Evolutionary conservation across 2,113 vertebrate species (phyloP), one percentile per base, ranked within the genome.

Genomic region (Sceloporus tristichus): DNA sequence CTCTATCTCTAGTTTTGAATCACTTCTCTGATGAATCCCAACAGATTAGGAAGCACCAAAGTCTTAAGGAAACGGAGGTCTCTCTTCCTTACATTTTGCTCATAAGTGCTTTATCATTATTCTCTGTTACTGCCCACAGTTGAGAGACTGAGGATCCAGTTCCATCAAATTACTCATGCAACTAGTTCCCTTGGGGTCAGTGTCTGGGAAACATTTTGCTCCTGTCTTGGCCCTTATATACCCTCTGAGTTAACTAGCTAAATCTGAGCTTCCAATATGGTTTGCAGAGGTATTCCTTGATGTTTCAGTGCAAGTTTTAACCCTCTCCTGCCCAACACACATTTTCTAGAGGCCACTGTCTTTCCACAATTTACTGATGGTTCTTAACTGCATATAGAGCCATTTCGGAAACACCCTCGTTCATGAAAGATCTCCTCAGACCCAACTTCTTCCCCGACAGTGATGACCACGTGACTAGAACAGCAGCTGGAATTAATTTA

Each of bases 401-500:
- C 54, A 59, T 79, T 83, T 66, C 27, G 90, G 78, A 88, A 89
- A 75, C 9, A 40, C 6, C n/a, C 25, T 4, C 53, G 80, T 76
- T 87, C 70, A 29, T 91, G 70, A 48, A 62, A 62, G 86, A 88
- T 68, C 8, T 42, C 9, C 27, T 53, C 4, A 16, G 74, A 53
- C 77, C 2, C 27, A 38, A 68, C 56, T 81, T 38, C 2, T 73
- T 38, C 76, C 4, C 84, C 65, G 82, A 71, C 56, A 92, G 73
- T 10, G 79, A 87, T 56, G 77, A 79, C 29, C 82, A 89, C 0
- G 38, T 92, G 89, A 92, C 79, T 27, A 23, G 89, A 91, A 54
- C 7, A 86, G 85, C 85, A 86, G 77, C 48, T 88, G 85, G 90
- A 87, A 86, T 77, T 85, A 86, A 91, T 88, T 68, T 84, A 80